Evolutionary conservation across 2,888 invertebrate species (phyloP), one percentile per base, ranked within the genome.

Genomic region (Agriotes lineatus): DNA sequence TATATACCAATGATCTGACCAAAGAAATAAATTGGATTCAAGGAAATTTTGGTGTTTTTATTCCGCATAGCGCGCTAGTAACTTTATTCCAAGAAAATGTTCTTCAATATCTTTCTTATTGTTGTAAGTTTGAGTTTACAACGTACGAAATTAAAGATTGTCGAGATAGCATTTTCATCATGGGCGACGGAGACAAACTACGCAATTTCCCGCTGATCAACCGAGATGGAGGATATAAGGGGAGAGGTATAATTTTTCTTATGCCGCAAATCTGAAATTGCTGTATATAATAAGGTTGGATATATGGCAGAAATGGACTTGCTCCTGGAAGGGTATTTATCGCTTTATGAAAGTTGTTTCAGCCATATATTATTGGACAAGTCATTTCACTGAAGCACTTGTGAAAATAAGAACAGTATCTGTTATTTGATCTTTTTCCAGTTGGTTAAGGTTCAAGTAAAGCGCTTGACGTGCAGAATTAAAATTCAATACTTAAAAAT

Each of bases 1-100:
- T 78, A 79, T 80, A 88, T 82, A 88, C 89, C 89, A 89, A 89
- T 89, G 88, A 88, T 88, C 87, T 86, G 88, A 89, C 89, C 89
- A 90, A 90, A 89, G 89, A 89, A 81, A 81, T 81, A 82, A 81
- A 82, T 72, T 71, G 70, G 65, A 69, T 69, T 64, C 67, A 58
- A 57, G 30, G 61, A 57, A 54, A 44, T n/a, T 57, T 33, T 62
- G 61, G 60, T 45, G 42, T 45, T 59, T 44, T 66, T 61, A 67
- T 62, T 67, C 54, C 18, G 30, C 48, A 30, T 45, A 14, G 33
- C 12, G 18, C 52, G 14, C 30, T 22, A 37, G 50, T 54, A 66
- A 69, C 65, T 70, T 72, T 68, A 72, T 64, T 72, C 66, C 20
- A 63, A 72, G 71, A 70, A 72, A 74, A 73, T 71, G 66, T 67